Percentiles rank a stretch among this genome's conserved stretches.
phyloP scores from a whole-genome alignment of 2,113 vertebrate species.

The Sylvia atricapilla region DNA sequence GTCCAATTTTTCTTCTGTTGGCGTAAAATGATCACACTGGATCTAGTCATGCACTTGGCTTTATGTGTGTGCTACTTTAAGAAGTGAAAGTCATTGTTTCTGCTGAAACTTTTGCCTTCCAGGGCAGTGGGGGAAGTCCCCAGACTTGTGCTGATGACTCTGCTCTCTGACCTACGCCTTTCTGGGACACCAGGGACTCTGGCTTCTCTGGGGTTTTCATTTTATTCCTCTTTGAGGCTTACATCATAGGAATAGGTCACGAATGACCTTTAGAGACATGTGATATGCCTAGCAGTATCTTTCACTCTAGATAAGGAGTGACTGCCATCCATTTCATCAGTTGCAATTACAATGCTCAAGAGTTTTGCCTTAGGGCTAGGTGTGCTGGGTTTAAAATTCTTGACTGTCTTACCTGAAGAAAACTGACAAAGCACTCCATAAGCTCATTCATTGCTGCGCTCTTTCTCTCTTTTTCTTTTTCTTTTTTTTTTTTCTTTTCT shows the following conservation, averaged over 20 bases:
- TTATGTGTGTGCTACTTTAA: not conserved
- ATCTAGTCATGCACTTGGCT: not conserved
- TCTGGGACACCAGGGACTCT: not conserved
- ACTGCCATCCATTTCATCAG: not conserved
- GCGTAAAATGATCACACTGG: not conserved
- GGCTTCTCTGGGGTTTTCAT: not conserved
- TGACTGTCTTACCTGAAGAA: not conserved
- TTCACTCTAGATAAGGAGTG: not conserved
- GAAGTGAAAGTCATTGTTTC: constrained; percentile 29
- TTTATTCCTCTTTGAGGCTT: not conserved
- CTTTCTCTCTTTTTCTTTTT: not conserved
- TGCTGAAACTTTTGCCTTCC: not conserved
- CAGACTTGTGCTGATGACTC: not conserved
- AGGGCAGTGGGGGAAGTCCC: not conserved
- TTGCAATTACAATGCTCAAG: not conserved
- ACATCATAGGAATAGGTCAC: not conserved
- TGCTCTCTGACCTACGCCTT: not conserved
- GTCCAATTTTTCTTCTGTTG: not conserved
- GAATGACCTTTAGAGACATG: not conserved
- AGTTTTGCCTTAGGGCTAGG: not conserved
- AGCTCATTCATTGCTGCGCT: not conserved
- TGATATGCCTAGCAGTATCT: not conserved
- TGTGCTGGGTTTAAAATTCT: not conserved
- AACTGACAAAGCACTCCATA: not conserved
- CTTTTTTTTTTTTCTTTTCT: not conserved